A percentile compares a stretch with the other conserved stretches of the same genome.
Evolutionary conservation across 2,113 vertebrate genomes (phyloP).

Genomic region (Albula goreensis): DNA sequence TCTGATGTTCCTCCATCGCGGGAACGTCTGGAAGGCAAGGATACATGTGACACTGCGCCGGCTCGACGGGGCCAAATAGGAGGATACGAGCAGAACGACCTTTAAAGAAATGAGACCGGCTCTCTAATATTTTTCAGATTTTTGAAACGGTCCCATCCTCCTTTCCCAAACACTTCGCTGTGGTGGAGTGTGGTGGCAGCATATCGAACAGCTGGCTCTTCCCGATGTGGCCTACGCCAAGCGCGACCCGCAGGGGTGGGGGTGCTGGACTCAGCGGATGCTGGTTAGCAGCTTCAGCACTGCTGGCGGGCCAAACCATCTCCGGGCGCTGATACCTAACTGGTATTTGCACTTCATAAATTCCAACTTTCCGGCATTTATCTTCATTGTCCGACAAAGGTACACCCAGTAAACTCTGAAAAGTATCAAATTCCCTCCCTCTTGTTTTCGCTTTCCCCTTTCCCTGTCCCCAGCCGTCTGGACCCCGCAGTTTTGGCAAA

Average conservation of each 20-base stretch:
- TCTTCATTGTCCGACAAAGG: background rate
- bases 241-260: background rate
- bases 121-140: background rate
- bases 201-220: constrained; percentile 3
- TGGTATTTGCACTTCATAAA: constrained; percentile 24
- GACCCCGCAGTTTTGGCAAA: background rate
- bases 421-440: background rate
- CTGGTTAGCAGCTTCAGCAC: background rate
- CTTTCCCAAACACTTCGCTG: background rate
- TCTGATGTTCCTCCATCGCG: background rate
- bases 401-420: background rate
- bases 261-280: background rate
- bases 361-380: constrained; percentile 21
- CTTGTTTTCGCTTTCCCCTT: no score
- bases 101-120: background rate
- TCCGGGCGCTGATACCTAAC: constrained; percentile 11
- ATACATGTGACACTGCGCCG: background rate
- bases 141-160: background rate
- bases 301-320: background rate
- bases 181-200: constrained; percentile 9
- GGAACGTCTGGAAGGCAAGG: background rate
- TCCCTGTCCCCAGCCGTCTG: background rate
- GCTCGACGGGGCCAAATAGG: background rate
- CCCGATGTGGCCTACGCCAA: background rate
- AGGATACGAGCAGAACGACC: background rate